Base-by-base conservation (phyloP, 2,888 invertebrate genomes). In the Eristalinus aeneus region DNA sequence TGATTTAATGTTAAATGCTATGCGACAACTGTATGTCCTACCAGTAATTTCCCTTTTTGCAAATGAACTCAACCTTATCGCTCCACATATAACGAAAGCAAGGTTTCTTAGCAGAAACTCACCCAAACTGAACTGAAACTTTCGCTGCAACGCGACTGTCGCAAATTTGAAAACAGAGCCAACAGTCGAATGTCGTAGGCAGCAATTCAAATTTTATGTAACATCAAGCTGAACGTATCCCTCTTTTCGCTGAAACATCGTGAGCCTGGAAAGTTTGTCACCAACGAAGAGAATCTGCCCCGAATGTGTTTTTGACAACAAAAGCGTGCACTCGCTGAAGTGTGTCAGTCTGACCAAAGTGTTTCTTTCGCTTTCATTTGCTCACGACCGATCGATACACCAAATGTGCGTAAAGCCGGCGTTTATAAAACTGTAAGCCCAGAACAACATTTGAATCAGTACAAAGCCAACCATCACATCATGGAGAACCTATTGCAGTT, bases 211-310 rank as follows among this genome's bases (percentile, higher is more conserved):
- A 34, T 6, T 16, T 46, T 46, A 46, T 16, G 8, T 46, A 46
- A 46, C n/a, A 46, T 6, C 39, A 16, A 4, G 8, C 46, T 2
- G 8, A 8, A 8, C 16, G 16, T 46, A 12, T 12, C 4, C 5
- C 22, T 23, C 27, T n/a, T 16, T 34, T 34, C 22, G 34, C 53
- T 5, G 46, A 12, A 9, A 46, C 16, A 20, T 73, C 80, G 74
- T 80, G 80, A 46, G 56, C 36, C 3, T 74, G 36, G 80, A 80
- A 80, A 74, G 80, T 80, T 68, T 39, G 53, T 73, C 73, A n/a
- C 11, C 36, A 20, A 9, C 8, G n/a, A 16, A 8, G 53, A 61
- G 65, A 67, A 31, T 16, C 12, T 6, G 54, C 22, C 69, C 63
- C 20, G 31, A 53, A n/a, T 32, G n/a, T 12, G 9, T 36, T 56